These are phyloP conservation scores for Drosophila prosaltans DNA, from an alignment of 1,140 invertebrate species.

Conservation along the genomic window DNA sequence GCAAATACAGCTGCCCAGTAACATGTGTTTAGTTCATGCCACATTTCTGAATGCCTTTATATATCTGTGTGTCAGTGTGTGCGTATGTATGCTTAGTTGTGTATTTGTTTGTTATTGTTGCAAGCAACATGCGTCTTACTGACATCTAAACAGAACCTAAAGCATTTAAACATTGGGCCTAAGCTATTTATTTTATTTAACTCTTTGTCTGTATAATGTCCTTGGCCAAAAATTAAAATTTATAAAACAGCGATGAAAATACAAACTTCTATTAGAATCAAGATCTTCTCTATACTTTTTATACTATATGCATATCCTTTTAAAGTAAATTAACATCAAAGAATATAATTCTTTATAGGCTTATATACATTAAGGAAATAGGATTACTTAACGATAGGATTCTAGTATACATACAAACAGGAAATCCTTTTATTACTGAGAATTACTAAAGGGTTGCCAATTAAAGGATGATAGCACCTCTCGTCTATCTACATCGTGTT, in stretches of 20 bases:
- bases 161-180: slow-evolving; percentile 54
- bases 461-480: no score
- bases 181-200: slow-evolving; percentile 61
- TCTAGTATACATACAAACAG: no score
- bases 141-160: slow-evolving; percentile 25
- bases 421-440: no score
- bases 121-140: slow-evolving; percentile 32
- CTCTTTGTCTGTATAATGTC: slow-evolving; percentile 49
- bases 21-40: slow-evolving; percentile 43
- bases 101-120: neutral
- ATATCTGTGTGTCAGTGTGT: slow-evolving; percentile 15
- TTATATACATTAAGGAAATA: no score
- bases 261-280: no score
- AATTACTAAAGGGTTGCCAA: no score
- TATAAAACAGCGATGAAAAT: neutral
- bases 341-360: no score
- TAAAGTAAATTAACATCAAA: no score
- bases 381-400: no score
- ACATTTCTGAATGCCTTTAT: slow-evolving; percentile 16
- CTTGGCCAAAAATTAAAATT: slow-evolving; percentile 49
- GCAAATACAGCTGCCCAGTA: slow-evolving; percentile 53
- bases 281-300: no score
- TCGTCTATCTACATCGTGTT: no score
- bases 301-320: no score
- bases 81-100: slow-evolving; percentile 20